A percentile compares a stretch with the other conserved stretches of the same genome.
phyloP scores from a whole-genome alignment of 2,888 invertebrate species.

The Chromoteleia sp. region DNA sequence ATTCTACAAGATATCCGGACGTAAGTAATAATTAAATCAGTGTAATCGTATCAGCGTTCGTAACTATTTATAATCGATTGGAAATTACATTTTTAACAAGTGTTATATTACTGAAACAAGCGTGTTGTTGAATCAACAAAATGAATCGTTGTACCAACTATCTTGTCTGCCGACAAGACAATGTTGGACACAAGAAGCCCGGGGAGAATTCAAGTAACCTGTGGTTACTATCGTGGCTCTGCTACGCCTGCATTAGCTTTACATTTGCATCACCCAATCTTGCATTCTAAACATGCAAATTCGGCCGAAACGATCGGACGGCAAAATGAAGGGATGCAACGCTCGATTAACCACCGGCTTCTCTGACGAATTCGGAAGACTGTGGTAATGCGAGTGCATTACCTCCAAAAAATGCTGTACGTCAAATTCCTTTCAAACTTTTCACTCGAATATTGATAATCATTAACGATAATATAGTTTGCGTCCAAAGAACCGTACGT shows the following conservation, averaged over 20 bases:
- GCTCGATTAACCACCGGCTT: slow-evolving; percentile 73
- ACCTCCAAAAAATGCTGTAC: slow-evolving; percentile 50
- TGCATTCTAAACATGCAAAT: slow-evolving; percentile 80
- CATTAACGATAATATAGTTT: background rate
- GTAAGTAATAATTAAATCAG: too few relatives aligned
- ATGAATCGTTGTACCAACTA: slow-evolving; percentile 22
- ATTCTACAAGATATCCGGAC: too few relatives aligned
- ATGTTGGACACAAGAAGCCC: slow-evolving; percentile 72
- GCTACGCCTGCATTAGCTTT: slow-evolving; percentile 78
- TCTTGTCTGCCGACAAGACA: slow-evolving; percentile 31
- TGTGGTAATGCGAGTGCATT: slow-evolving; percentile 70
- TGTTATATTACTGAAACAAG: slow-evolving; percentile 7
- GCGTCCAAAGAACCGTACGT: background rate
- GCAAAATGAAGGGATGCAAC: slow-evolving; percentile 76
- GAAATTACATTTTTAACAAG: too few relatives aligned
- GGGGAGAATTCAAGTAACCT: slow-evolving; percentile 80
- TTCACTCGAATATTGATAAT: slow-evolving; percentile 18
- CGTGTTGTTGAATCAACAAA: slow-evolving; percentile 26
- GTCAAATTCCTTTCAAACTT: slow-evolving; percentile 72
- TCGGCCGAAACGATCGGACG: slow-evolving; percentile 79
- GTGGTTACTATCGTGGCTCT: slow-evolving; percentile 79
- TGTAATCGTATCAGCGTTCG: too few relatives aligned
- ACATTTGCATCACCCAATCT: slow-evolving; percentile 78
- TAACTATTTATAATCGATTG: too few relatives aligned
- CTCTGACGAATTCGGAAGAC: slow-evolving; percentile 69